These are phyloP conservation scores for Todiramphus saurophagus DNA, from an alignment of 2,113 vertebrate species.

Conservation along the genomic window DNA sequence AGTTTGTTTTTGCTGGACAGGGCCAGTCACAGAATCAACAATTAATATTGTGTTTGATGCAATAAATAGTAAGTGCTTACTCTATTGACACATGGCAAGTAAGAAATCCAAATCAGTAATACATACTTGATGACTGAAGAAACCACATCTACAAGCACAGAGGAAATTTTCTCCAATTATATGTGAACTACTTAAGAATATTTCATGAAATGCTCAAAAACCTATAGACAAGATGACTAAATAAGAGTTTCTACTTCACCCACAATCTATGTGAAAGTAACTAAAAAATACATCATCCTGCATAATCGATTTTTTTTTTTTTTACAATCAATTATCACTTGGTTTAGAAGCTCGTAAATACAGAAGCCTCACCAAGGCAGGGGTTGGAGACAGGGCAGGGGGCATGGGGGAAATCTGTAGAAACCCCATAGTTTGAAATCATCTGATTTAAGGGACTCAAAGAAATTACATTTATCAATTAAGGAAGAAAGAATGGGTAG, in stretches of 20 bases:
- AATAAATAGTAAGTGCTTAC: not conserved
- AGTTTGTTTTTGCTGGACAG: not conserved
- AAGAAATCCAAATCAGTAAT: not conserved
- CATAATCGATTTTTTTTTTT: no score
- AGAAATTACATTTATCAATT: not conserved
- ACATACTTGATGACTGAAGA: not conserved
- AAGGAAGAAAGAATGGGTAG: not conserved
- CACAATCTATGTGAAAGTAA: not conserved
- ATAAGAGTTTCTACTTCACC: not conserved
- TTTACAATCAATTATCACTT: not conserved
- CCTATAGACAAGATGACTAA: rapidly evolving
- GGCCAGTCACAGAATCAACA: not conserved
- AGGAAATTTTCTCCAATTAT: not conserved
- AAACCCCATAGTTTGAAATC: not conserved
- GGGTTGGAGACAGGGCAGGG: no score
- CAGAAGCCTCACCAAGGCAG: not conserved
- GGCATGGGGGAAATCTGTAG: not conserved
- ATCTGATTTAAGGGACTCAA: not conserved
- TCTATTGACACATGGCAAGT: not conserved
- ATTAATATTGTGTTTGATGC: no score
- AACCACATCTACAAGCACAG: not conserved
- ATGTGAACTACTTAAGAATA: not conserved
- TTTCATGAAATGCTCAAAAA: not conserved
- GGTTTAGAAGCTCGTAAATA: not conserved
- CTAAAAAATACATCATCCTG: not conserved